Evolutionary conservation across 2,888 invertebrate species (phyloP).

Genomic region (Euplexia lucipara): DNA sequence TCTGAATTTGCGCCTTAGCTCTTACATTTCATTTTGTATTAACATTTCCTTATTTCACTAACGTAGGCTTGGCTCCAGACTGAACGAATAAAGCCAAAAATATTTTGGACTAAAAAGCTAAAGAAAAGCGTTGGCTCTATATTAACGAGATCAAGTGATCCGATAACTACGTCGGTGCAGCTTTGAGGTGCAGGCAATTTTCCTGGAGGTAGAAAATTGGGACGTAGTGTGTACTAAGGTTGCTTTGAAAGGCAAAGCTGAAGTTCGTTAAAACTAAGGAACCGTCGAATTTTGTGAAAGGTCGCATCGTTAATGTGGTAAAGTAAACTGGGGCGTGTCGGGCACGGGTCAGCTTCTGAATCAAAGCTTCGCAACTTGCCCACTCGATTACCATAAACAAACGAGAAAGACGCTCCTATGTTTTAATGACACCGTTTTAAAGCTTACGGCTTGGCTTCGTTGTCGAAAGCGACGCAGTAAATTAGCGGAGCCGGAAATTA

Average conservation of each 20-base stretch:
- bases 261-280: slow-evolving; percentile 77
- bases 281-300: slow-evolving; percentile 82
- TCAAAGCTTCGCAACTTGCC: slow-evolving; percentile 88
- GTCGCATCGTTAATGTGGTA: slow-evolving; percentile 78
- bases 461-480: slow-evolving; percentile 70
- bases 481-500: slow-evolving; percentile 69
- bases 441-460: slow-evolving; percentile 71
- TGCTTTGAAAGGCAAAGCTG: slow-evolving; percentile 76
- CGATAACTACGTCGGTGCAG: slow-evolving; percentile 70
- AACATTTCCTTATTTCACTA: slow-evolving; percentile 56
- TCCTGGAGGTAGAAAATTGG: slow-evolving; percentile 67
- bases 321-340: slow-evolving; percentile 83
- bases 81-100: slow-evolving; percentile 52
- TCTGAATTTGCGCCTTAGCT: slow-evolving; percentile 43
- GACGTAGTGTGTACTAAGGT: slow-evolving; percentile 67
- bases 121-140: slow-evolving; percentile 62
- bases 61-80: slow-evolving; percentile 37
- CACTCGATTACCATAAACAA: slow-evolving; percentile 89
- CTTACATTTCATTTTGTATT: slow-evolving; percentile 50
- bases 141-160: slow-evolving; percentile 72
- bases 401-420: slow-evolving; percentile 85
- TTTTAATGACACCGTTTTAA: slow-evolving; percentile 87
- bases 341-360: slow-evolving; percentile 77
- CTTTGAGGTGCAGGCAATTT: slow-evolving; percentile 69
- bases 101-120: slow-evolving; percentile 59